Evolutionary conservation across 2,888 invertebrate species (phyloP).

Genomic region (Graphium colonna): DNA sequence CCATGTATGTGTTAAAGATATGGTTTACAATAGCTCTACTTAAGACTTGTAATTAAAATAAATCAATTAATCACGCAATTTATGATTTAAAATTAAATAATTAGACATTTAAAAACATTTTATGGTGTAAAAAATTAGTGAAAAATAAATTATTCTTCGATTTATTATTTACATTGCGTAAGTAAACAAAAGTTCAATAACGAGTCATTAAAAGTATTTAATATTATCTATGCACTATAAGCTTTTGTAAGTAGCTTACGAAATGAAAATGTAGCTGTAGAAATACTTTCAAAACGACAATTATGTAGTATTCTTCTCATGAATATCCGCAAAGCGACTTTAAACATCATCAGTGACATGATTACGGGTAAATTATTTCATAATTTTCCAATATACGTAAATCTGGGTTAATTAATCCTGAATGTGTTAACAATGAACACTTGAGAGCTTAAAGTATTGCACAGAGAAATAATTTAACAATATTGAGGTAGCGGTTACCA

Average conservation of each 20-base stretch:
- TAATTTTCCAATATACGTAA: neutral
- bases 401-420: too few relatives aligned
- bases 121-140: too few relatives aligned
- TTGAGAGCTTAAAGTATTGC: too few relatives aligned
- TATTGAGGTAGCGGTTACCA: too few relatives aligned
- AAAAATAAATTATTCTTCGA: neutral
- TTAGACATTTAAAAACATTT: too few relatives aligned
- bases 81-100: too few relatives aligned
- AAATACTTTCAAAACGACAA: neutral
- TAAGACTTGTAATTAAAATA: too few relatives aligned
- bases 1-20: too few relatives aligned
- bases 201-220: neutral
- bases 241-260: neutral
- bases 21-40: too few relatives aligned
- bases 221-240: neutral
- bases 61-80: too few relatives aligned
- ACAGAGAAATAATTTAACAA: too few relatives aligned
- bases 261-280: neutral
- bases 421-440: too few relatives aligned
- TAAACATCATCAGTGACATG: neutral
- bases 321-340: neutral
- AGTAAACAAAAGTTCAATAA: neutral
- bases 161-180: slow-evolving; percentile 3
- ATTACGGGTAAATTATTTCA: neutral
- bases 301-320: neutral